Base-by-base conservation (phyloP, 2,888 invertebrate species). In the Seira ritae region DNA sequence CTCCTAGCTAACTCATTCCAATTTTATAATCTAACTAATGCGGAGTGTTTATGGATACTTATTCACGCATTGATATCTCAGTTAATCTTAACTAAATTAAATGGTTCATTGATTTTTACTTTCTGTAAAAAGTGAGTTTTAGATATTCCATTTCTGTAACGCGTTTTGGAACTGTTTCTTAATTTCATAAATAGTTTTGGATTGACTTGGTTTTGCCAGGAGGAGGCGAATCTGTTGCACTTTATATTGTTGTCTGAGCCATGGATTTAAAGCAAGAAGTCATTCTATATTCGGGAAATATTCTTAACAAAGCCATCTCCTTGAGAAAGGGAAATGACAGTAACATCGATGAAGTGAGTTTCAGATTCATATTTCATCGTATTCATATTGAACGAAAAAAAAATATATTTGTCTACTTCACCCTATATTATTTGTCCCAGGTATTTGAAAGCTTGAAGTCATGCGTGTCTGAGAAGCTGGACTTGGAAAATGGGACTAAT, bases 281-380 rank as follows among this genome's bases (percentile, higher is more conserved):
- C 15, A 72, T 80, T 3, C 74, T 81, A 50, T 84, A 85, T 24
- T 86, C 88, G 24, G 89, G 88, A 20, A 89, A 89, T 65, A 86
- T 89, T 77, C 69, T 88, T 19, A 86, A 81, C 72, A 88, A 88
- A 69, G 75, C 87, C 6, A 69, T 87, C n/a, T 78, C 84, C 8
- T 85, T 85, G 78, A 79, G 81, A 20, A 88, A 87, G 69, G 89
- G 89, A 67, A 87, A 69, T 73, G 88, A 89, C 20, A 76, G 84
- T 68, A 80, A 72, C 23, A 80, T 84, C 46, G 89, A 88, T 22
- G 89, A 89, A 80, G 88, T 88, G 68, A 82, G 86, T 60, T 78
- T 66, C 17, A 37, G 17, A 37, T 70, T 70, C 17, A n/a, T n/a
- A n/a, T n/a, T n/a, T n/a, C n/a, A n/a, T n/a, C n/a, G n/a, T n/a